A percentile compares a stretch with the other conserved stretches of the same genome.
Evolutionary conservation across 2,113 vertebrate species (phyloP).

Genomic region (Polypterus senegalus): DNA sequence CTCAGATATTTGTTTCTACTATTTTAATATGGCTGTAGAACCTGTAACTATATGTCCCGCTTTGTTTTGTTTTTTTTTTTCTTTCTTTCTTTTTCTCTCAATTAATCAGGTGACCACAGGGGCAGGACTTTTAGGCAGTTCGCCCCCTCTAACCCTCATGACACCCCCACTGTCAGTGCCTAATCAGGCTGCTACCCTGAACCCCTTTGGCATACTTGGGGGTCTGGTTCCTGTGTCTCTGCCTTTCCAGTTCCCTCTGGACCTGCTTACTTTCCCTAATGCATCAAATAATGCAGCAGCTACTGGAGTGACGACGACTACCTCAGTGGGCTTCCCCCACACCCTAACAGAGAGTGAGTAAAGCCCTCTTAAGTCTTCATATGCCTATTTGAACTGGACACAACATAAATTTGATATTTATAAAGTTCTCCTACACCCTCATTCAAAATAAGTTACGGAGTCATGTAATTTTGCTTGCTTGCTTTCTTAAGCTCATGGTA

Average conservation of each 20-base stretch:
- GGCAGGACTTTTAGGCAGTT: constrained; percentile 64
- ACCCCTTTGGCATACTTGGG: constrained; percentile 87
- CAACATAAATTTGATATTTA: too few relatives aligned
- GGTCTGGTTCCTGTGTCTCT: constrained; percentile 90
- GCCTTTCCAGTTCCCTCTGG: constrained; percentile 89
- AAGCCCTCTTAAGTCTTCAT: background rate
- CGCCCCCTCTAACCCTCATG: constrained; percentile 74
- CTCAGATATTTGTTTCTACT: too few relatives aligned
- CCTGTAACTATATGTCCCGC: too few relatives aligned
- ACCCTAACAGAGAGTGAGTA: constrained; percentile 66
- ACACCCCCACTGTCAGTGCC: constrained; percentile 66
- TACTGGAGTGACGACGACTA: constrained; percentile 58
- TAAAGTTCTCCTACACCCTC: background rate
- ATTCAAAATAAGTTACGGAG: background rate
- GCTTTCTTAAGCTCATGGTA: background rate
- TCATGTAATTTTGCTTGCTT: too few relatives aligned
- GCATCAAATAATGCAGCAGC: constrained; percentile 62
- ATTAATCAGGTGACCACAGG: constrained; percentile 69
- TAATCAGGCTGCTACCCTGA: constrained; percentile 56
- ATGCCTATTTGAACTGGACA: too few relatives aligned
- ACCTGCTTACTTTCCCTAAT: constrained; percentile 71
- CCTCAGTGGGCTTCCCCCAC: constrained; percentile 68
- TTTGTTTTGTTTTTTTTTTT: too few relatives aligned
- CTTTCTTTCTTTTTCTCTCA: constrained; percentile 16
- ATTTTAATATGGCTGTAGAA: too few relatives aligned